phyloP scores from a whole-genome alignment of 2,888 invertebrate genomes.

The Galeruca laticollis region DNA sequence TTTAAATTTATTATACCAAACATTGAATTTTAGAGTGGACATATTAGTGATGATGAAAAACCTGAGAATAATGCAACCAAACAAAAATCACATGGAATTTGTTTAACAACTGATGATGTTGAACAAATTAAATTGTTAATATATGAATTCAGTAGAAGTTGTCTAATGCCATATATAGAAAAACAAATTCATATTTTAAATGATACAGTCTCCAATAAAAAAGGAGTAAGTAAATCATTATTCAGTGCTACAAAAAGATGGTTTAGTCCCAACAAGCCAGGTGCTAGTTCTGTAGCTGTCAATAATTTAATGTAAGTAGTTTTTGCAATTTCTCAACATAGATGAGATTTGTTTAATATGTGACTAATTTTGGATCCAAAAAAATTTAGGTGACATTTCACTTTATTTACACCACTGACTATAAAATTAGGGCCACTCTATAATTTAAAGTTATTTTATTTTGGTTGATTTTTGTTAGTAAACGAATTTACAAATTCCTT shows the following conservation, averaged over 20 bases:
- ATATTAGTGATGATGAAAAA: conserved; percentile 52
- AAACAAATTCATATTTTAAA: conserved; percentile 84
- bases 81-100: conserved; percentile 76
- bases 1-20: conserved; percentile 9
- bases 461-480: too few relatives aligned
- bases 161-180: conserved; percentile 92
- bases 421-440: too few relatives aligned
- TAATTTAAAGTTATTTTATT: too few relatives aligned
- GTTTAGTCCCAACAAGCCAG: conserved; percentile 92
- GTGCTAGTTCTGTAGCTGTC: conserved; percentile 76
- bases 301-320: conserved; percentile 85
- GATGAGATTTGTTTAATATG: not conserved
- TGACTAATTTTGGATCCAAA: too few relatives aligned
- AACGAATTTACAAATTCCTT: too few relatives aligned
- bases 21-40: conserved; percentile 51
- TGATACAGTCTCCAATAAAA: conserved; percentile 86
- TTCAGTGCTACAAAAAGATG: conserved; percentile 95
- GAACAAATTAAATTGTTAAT: conserved; percentile 87
- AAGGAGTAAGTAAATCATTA: conserved; percentile 92
- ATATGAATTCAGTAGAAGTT: conserved; percentile 87
- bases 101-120: conserved; percentile 84
- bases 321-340: not conserved
- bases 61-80: conserved; percentile 42
- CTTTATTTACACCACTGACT: too few relatives aligned
- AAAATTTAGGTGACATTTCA: too few relatives aligned